Percentiles rank a stretch among this genome's conserved stretches.
Conservation (phyloP, 1,140 invertebrate genomes). For the Leptinotarsa texana region DNA sequence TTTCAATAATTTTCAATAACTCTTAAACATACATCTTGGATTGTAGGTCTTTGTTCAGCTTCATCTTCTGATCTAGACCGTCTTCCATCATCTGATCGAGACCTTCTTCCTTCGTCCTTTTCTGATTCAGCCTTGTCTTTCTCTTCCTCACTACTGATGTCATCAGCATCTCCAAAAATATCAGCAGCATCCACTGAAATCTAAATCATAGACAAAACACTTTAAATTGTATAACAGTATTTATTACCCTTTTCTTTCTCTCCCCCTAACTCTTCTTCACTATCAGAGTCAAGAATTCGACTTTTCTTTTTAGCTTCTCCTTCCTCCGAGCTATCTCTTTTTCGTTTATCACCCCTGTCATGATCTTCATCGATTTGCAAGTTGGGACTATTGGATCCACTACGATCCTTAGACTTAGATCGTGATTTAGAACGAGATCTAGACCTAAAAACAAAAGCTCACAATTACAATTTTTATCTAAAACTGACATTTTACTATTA, state of each 20-base stretch:
- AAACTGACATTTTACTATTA: neutral
- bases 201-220: neutral
- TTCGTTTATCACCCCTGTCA: conserved; percentile 48
- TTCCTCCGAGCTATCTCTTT: conserved; percentile 51
- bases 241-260: conserved; percentile 51
- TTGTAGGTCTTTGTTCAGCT: conserved; percentile 47
- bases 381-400: conserved; percentile 61
- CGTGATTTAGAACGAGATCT: conserved; percentile 34
- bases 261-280: conserved; percentile 55
- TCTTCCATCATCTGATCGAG: conserved; percentile 50
- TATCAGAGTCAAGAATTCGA: conserved; percentile 60
- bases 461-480: neutral
- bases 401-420: conserved; percentile 53
- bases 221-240: conserved; percentile 38
- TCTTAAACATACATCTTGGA: conserved; percentile 52
- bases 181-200: conserved; percentile 69
- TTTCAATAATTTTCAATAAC: neutral
- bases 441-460: conserved; percentile 21
- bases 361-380: conserved; percentile 60
- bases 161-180: conserved; percentile 88
- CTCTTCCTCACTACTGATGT: conserved; percentile 84
- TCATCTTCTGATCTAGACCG: conserved; percentile 54
- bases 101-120: conserved; percentile 52
- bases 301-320: conserved; percentile 54
- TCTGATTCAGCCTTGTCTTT: conserved; percentile 55